These are phyloP conservation scores for Musca domestica DNA, from an alignment of 1,140 invertebrate species.

Conservation along the genomic window DNA sequence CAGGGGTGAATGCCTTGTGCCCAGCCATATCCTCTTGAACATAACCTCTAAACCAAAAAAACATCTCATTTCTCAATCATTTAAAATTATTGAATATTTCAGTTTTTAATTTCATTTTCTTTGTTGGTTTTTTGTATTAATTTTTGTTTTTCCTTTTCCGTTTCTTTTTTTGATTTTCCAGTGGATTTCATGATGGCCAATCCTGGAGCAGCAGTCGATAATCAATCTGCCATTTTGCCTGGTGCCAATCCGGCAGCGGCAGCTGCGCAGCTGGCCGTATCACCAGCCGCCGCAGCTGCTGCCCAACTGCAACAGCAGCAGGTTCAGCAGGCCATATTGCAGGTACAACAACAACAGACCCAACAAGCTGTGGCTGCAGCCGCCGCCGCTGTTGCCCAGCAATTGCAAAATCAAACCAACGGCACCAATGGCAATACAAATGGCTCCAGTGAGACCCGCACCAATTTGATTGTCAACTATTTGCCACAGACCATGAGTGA, in stretches of 20 bases:
- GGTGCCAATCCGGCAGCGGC: conserved; percentile 57
- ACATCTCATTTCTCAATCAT: too few species aligned
- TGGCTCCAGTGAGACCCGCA: conserved; percentile 54
- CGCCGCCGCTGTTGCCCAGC: conserved; percentile 48
- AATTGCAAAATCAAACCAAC: conserved; percentile 39
- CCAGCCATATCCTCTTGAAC: too few species aligned
- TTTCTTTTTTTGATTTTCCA: conserved; percentile 18
- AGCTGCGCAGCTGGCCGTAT: conserved; percentile 69
- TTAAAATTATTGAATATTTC: background rate
- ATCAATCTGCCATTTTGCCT: conserved; percentile 57
- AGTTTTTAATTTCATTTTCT: conserved; percentile 6
- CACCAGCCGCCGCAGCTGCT: conserved; percentile 63
- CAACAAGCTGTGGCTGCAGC: conserved; percentile 68
- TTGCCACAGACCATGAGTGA: conserved; percentile 90
- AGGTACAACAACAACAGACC: conserved; percentile 52
- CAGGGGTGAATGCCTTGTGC: too few species aligned
- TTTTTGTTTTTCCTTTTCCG: background rate
- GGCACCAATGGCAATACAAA: conserved; percentile 45
- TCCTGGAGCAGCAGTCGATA: conserved; percentile 59
- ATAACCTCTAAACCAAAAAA: too few species aligned
- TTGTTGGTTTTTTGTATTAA: conserved; percentile 22
- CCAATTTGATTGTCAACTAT: conserved; percentile 89
- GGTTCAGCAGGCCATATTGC: conserved; percentile 51
- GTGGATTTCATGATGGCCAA: conserved; percentile 56
- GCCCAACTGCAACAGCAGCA: conserved; percentile 57